Base-by-base conservation (phyloP, 2,113 vertebrate species). In the Dolichotis patagonum region DNA sequence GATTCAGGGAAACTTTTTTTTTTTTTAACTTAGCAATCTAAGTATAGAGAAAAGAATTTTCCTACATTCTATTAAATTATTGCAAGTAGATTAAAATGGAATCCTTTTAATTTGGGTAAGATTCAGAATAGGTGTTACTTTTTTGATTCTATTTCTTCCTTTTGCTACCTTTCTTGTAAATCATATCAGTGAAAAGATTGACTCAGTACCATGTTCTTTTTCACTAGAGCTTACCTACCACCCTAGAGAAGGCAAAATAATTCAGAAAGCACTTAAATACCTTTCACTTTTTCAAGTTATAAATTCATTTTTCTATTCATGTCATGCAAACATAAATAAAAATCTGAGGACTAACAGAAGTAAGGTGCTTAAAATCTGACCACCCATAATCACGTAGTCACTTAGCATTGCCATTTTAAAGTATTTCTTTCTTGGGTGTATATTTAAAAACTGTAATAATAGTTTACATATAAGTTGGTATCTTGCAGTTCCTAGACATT, bases 321-420 rank as follows among this genome's bases (percentile, higher is more conserved):
- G 30, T 35, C 49, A 38, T 54, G 6, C 89, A n/a, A 80, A 87
- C n/a, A 88, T 54, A 26, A 13, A 43, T 62, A 77, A 88, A 87
- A 58, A 65, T 85, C 56, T 96, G 41, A 96, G 90, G 78, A 95
- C 19, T 46, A 60, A 87, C 41, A 85, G 38, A 94, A 95, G 80
- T 3, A 63, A 56, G 46, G 75, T 43, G 56, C 69, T 93, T 84
- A 65, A 77, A 97, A 85, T 77, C 28, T 71, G 73, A 46, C 65
- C 52, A 35, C 49, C 30, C 13, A 1, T 56, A 71, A 38, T 20
- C 26, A 43, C 24, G 28, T 30, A 28, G 35, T 63, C 30, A 32
- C 43, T 92, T 83, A 49, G 38, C 6, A 16, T n/a, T 58, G 22
- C 35, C 35, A 22, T 38, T 80, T 63, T 58, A 17, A 60, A 80